These are phyloP conservation scores for Pangasius krempfi DNA, from an alignment of 2,797 vertebrate species.

Conservation along the genomic window DNA sequence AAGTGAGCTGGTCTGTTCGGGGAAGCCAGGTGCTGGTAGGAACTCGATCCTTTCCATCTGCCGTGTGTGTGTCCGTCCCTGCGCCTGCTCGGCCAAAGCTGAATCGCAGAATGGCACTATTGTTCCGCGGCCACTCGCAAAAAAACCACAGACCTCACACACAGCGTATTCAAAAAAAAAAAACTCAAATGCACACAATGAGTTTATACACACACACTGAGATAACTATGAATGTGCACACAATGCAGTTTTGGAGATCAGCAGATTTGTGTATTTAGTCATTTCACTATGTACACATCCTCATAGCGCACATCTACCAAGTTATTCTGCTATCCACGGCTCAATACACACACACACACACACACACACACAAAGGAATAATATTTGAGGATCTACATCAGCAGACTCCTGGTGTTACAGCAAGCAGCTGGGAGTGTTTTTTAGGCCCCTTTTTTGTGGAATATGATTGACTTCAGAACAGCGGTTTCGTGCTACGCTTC, in stretches of 20 bases:
- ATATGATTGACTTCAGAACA: conserved; percentile 66
- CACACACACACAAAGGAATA: conserved; percentile 7
- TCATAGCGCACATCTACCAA: background rate
- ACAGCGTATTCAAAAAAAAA: background rate
- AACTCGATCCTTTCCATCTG: conserved; percentile 75
- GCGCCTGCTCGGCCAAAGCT: conserved; percentile 19
- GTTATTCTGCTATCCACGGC: background rate
- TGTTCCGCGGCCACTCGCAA: conserved; percentile 69
- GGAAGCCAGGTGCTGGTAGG: conserved; percentile 81
- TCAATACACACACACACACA: conserved; percentile 25
- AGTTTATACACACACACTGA: background rate
- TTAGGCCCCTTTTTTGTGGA: conserved; percentile 69
- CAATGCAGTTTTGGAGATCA: background rate
- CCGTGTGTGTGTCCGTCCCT: conserved; percentile 7
- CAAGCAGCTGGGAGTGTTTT: conserved; percentile 62
- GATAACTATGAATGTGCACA: conserved; percentile 37
- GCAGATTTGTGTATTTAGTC: background rate
- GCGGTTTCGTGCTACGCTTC: conserved; percentile 8
- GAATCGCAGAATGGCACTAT: conserved; percentile 75
- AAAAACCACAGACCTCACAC: conserved; percentile 57
- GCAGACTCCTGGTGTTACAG: conserved; percentile 52
- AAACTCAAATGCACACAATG: conserved; percentile 1
- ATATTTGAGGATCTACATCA: conserved; percentile 59
- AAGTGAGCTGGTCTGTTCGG: conserved; percentile 71
- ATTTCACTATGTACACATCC: background rate